phyloP scores from a whole-genome alignment of 1,140 invertebrate genomes.

The Ladona fulva region DNA sequence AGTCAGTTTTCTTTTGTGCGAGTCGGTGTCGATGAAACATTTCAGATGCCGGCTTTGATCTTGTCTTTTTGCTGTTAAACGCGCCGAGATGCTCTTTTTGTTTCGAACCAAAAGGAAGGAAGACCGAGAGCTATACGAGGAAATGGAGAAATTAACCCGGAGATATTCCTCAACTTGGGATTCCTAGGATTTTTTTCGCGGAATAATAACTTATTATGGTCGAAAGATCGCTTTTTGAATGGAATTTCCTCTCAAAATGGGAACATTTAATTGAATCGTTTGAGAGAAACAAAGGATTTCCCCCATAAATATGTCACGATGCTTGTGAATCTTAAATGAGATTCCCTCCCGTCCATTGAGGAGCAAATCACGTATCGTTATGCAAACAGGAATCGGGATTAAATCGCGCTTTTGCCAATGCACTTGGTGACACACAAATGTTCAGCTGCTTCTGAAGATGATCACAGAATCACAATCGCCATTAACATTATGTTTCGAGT shows the following conservation, averaged over 20 bases:
- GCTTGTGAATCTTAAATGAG: background rate
- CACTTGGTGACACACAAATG: too few species aligned
- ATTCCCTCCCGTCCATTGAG: background rate
- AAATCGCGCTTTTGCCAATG: too few species aligned
- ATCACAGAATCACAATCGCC: too few species aligned
- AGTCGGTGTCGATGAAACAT: background rate
- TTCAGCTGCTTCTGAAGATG: too few species aligned
- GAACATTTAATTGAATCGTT: background rate
- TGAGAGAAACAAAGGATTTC: background rate
- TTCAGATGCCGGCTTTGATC: background rate
- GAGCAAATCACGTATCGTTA: background rate
- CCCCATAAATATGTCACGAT: background rate
- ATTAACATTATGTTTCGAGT: too few species aligned
- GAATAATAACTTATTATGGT: background rate
- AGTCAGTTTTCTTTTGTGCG: background rate
- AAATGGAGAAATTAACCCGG: slow-evolving; percentile 5
- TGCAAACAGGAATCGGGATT: background rate
- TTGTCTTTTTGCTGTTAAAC: too few species aligned
- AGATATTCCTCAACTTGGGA: background rate
- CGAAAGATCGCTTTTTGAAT: background rate
- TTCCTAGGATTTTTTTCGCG: background rate
- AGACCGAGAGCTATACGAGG: background rate
- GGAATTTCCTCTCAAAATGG: background rate
- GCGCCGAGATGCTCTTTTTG: too few species aligned
- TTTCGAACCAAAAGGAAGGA: too few species aligned